Base-by-base conservation (phyloP, 2,797 vertebrate species). In the Melanotaenia pygmaea region DNA sequence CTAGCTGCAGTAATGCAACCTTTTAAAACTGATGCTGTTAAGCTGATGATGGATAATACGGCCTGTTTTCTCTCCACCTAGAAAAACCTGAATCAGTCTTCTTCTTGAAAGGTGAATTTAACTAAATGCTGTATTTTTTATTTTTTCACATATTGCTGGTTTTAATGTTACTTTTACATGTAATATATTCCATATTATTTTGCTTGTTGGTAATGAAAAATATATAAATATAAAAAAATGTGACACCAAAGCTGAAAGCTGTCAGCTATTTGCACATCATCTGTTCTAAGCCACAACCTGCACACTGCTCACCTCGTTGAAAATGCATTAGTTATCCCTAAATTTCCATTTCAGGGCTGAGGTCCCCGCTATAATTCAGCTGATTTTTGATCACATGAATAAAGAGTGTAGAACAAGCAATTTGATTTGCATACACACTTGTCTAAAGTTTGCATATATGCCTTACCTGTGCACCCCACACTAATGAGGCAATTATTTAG, bases 401-500 rank as follows among this genome's bases (percentile, higher is more conserved):
- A 92, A 91, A 91, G 89, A 82, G 83, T 88, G 87, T 90, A 12
- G 70, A 85, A 91, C 90, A 92, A 88, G 89, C 84, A 75, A 88
- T 89, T 81, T 64, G 85, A 90, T 92, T 91, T 92, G 87, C 89
- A 91, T 91, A 89, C 80, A 77, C 70, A 88, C 81, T 86, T 88
- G 89, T 90, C 86, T 85, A 83, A 91, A 90, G 86, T 91, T 93
- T 85, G 83, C 85, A 89, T 89, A 86, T 67, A 74, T 86, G 86
- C 83, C 84, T 72, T 92, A 93, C 90, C 90, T 90, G 88, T 82
- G 84, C 86, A 74, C 80, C 83, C 81, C 85, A 89, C 85, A 86
- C 88, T 94, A 95, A 94, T 94, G 92, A 95, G 89, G 92, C 90
- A 94, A 93, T 95, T 93, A 93, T 92, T 86, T 89, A 87, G 84